These are phyloP conservation scores for Glareola pratincola DNA, from an alignment of 2,113 vertebrate genomes.

Conservation along the genomic window DNA sequence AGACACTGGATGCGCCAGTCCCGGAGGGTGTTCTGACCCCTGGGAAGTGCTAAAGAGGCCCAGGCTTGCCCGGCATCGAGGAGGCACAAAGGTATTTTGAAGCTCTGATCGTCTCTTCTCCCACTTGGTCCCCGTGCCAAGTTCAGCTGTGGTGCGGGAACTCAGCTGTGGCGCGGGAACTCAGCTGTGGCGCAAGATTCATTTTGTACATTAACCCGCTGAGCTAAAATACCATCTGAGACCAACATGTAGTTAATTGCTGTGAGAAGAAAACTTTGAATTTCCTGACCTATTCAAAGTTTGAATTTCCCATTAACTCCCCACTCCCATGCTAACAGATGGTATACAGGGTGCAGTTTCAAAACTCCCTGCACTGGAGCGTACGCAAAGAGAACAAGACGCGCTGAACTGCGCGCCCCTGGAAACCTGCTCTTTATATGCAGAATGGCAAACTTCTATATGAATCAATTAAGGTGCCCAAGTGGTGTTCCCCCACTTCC, in stretches of 20 bases:
- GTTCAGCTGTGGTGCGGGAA: neutral
- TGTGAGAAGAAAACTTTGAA: constrained; percentile 33
- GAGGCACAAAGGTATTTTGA: constrained; percentile 55
- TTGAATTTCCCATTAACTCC: constrained; percentile 20
- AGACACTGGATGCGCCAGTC: neutral
- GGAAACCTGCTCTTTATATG: neutral
- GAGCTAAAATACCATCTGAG: constrained; percentile 41
- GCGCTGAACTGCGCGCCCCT: neutral
- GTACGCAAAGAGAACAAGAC: neutral
- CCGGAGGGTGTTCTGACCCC: constrained; percentile 54
- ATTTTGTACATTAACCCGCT: neutral
- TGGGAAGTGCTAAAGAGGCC: constrained; percentile 47
- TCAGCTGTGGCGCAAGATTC: constrained; percentile 27
- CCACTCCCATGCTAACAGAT: neutral
- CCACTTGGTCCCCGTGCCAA: neutral
- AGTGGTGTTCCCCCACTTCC: neutral
- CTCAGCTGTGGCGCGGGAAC: constrained; percentile 22
- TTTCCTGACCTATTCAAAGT: constrained; percentile 53
- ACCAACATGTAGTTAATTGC: constrained; percentile 49
- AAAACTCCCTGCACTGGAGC: neutral
- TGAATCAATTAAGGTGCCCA: neutral
- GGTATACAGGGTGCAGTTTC: neutral
- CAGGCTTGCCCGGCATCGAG: constrained; percentile 7
- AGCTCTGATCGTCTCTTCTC: neutral
- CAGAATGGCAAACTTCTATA: neutral